Conservation (phyloP, 1,140 invertebrate species). For the Metaphire vulgaris region DNA sequence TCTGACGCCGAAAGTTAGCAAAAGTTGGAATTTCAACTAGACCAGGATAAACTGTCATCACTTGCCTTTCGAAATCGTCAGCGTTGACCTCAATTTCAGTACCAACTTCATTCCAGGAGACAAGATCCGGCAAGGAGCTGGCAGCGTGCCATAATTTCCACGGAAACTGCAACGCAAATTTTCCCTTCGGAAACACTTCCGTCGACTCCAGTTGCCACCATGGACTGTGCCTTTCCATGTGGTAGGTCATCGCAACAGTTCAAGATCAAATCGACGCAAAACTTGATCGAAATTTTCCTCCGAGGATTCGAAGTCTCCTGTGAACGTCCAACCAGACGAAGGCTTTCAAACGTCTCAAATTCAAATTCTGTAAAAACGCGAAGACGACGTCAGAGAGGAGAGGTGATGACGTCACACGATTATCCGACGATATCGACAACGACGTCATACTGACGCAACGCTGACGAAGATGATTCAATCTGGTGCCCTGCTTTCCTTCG, state of each 20-base stretch:
- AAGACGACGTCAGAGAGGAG: too few species aligned
- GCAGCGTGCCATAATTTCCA: constrained; percentile 8
- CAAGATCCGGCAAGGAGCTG: not conserved
- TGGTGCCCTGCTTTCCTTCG: too few species aligned
- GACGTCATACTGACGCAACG: too few species aligned
- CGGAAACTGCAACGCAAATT: not conserved
- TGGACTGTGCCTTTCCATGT: not conserved
- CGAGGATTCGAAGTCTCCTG: too few species aligned
- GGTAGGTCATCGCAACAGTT: constrained; percentile 13
- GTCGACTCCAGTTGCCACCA: not conserved
- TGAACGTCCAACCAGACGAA: too few species aligned
- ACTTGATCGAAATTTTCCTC: not conserved
- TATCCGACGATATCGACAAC: too few species aligned
- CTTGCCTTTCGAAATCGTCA: not conserved
- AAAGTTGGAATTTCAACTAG: constrained; percentile 25
- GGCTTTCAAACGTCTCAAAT: too few species aligned
- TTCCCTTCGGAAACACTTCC: not conserved
- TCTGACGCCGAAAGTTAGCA: constrained; percentile 26
- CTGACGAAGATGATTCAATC: too few species aligned
- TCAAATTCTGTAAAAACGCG: too few species aligned
- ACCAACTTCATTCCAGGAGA: constrained; percentile 1
- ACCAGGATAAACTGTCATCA: constrained; percentile 19
- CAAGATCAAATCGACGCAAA: not conserved
- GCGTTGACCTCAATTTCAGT: constrained; percentile 4
- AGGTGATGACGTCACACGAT: too few species aligned